Evolutionary conservation across 1,140 invertebrate species (phyloP).

Genomic region (Argopecten irradians): DNA sequence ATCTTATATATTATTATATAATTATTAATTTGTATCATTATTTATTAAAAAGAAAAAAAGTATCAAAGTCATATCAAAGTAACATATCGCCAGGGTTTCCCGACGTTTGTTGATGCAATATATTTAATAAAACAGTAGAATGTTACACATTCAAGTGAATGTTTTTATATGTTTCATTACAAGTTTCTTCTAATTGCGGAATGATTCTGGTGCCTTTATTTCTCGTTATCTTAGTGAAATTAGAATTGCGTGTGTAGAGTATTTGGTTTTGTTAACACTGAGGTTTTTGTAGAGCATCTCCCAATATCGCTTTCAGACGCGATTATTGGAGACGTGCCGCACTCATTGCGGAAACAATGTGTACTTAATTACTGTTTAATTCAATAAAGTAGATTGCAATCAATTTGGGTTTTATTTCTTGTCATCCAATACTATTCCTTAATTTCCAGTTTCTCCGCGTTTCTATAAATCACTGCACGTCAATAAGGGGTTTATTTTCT

Average conservation of each 20-base stretch:
- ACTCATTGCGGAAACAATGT: background rate
- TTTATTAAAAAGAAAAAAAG: too few relatives aligned
- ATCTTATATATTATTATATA: too few relatives aligned
- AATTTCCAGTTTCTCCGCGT: constrained; percentile 20
- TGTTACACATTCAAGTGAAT: background rate
- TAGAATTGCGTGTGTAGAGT: background rate
- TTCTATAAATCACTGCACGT: constrained; percentile 3
- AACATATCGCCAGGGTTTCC: too few relatives aligned
- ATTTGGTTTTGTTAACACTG: background rate
- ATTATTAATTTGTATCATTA: too few relatives aligned
- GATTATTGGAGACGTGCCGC: background rate
- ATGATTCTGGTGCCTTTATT: background rate
- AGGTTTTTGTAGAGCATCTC: background rate
- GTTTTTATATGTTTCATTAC: background rate
- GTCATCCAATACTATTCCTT: constrained; percentile 21
- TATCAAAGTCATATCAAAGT: too few relatives aligned
- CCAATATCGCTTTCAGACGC: background rate
- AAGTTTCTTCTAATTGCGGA: background rate
- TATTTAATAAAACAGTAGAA: background rate
- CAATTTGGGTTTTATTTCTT: constrained; percentile 16
- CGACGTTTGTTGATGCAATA: too few relatives aligned
- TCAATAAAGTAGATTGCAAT: constrained; percentile 23
- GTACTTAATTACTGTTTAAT: constrained; percentile 14
- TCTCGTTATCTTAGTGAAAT: background rate
- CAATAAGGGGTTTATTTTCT: constrained; percentile 22